A percentile compares a stretch with the other conserved stretches of the same genome.
phyloP scores from a whole-genome alignment of 2,113 vertebrate species.

The Nibea albiflora region DNA sequence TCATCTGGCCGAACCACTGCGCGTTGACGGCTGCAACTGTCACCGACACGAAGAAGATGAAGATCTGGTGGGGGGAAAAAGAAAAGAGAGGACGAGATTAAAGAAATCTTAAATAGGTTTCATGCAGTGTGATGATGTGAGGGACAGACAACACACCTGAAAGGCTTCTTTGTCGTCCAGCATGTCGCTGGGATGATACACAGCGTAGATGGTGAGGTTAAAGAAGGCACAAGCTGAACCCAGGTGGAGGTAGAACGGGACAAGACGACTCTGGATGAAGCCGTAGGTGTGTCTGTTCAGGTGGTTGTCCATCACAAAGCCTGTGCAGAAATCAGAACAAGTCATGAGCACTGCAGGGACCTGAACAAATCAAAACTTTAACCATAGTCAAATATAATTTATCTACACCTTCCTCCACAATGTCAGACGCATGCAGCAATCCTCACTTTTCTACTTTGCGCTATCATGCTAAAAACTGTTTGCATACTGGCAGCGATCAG shows the following conservation, averaged over 20 bases:
- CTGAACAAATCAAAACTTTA: background rate
- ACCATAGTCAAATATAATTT: too few species aligned
- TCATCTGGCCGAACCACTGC: constrained; percentile 87
- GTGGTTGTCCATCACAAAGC: constrained; percentile 86
- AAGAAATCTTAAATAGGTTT: background rate
- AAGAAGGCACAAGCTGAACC: constrained; percentile 87
- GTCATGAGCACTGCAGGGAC: background rate
- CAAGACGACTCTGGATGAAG: constrained; percentile 85
- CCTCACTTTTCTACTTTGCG: too few species aligned
- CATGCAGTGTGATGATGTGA: background rate
- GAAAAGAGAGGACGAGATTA: background rate
- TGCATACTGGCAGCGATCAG: background rate
- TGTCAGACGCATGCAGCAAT: background rate
- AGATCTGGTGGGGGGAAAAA: constrained; percentile 67
- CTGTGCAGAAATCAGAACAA: constrained; percentile 57
- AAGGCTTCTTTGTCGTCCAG: constrained; percentile 80
- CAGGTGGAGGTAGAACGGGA: constrained; percentile 88
- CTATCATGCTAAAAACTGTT: too few species aligned
- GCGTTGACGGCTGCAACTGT: constrained; percentile 84
- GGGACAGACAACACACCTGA: constrained; percentile 75
- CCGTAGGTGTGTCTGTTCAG: constrained; percentile 87
- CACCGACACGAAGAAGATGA: constrained; percentile 86
- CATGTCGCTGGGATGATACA: constrained; percentile 83
- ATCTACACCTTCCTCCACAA: background rate
- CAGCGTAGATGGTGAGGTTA: constrained; percentile 85